These are phyloP conservation scores for Sarotherodon lohbergeri DNA, from an alignment of 2,113 vertebrate genomes.

Conservation along the genomic window DNA sequence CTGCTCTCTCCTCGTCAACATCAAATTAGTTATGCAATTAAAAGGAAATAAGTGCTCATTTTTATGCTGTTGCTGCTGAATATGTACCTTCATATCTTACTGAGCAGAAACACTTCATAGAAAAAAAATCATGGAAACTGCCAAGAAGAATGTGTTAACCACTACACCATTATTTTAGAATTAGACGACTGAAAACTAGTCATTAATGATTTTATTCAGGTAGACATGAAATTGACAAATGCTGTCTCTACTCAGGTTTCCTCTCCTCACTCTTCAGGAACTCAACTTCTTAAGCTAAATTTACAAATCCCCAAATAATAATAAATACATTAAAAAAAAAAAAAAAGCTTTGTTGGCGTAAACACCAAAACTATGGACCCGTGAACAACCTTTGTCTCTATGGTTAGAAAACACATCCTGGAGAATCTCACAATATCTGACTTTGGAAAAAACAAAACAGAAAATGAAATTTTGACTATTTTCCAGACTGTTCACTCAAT, in stretches of 20 bases:
- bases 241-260: neutral
- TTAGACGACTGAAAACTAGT: neutral
- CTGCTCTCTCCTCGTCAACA: neutral
- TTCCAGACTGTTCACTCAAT: neutral
- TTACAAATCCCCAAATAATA: neutral
- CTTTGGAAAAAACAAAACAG: neutral
- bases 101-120: neutral
- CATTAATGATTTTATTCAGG: neutral
- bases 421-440: neutral
- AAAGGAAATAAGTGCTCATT: neutral
- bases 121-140: neutral
- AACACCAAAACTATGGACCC: neutral
- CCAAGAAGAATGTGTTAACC: neutral
- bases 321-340: neutral
- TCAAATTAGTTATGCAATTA: neutral
- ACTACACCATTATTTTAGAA: neutral
- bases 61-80: neutral
- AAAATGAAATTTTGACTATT: neutral
- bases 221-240: neutral
- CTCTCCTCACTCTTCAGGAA: neutral
- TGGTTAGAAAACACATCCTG: neutral
- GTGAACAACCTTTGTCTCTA: neutral
- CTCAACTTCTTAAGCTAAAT: neutral
- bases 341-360: neutral
- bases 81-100: neutral